Evolutionary conservation across 2,888 invertebrate species (phyloP).

Genomic region (Brachyptera risi): DNA sequence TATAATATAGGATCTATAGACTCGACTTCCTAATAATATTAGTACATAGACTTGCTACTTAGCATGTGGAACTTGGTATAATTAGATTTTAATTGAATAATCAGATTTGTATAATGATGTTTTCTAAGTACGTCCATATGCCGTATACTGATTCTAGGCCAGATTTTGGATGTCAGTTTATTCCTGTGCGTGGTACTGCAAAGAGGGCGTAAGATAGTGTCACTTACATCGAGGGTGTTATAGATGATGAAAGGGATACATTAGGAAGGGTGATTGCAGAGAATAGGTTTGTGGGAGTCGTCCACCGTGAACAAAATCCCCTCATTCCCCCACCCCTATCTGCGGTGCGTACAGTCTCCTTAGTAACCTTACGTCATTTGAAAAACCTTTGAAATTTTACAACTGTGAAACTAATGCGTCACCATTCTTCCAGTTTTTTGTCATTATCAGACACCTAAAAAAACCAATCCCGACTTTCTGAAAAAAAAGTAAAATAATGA

Average conservation of each 20-base stretch:
- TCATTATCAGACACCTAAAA: not conserved
- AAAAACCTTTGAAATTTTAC: constrained; percentile 6
- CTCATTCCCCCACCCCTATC: not conserved
- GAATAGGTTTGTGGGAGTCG: constrained; percentile 1
- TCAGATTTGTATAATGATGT: too few species aligned
- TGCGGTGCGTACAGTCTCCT: not conserved
- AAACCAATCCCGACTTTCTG: too few species aligned
- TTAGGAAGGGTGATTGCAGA: constrained; percentile 5
- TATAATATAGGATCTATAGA: too few species aligned
- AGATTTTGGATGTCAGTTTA: too few species aligned
- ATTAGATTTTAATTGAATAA: too few species aligned
- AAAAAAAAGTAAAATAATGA: too few species aligned
- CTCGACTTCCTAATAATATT: too few species aligned
- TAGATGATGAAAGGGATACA: not conserved
- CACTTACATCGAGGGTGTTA: not conserved
- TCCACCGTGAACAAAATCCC: not conserved
- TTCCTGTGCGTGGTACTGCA: too few species aligned
- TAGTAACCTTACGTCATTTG: not conserved
- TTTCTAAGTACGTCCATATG: too few species aligned
- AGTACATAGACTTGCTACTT: too few species aligned
- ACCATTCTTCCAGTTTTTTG: not conserved
- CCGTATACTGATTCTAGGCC: too few species aligned
- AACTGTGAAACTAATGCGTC: constrained; percentile 6
- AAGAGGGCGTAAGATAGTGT: not conserved
- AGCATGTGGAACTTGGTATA: too few species aligned